A percentile compares a stretch with the other conserved stretches of the same genome.
Evolutionary conservation across 2,888 invertebrate genomes (phyloP).

Genomic region (Phanerotoma sp.): DNA sequence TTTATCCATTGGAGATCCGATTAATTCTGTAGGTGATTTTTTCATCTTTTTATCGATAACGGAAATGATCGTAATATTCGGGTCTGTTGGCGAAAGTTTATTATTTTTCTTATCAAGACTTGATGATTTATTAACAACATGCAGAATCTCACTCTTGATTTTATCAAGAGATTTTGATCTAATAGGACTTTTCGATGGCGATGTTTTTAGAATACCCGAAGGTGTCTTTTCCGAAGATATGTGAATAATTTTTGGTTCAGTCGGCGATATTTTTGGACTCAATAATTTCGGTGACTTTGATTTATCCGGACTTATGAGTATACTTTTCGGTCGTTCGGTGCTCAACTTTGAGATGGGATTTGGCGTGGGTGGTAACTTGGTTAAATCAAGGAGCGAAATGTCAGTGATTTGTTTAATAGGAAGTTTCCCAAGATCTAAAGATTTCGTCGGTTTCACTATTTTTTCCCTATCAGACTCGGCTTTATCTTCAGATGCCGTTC

Average conservation of each 20-base stretch:
- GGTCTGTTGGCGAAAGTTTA: slow-evolving; percentile 44
- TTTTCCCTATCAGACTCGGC: slow-evolving; percentile 51
- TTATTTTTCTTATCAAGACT: slow-evolving; percentile 47
- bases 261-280: slow-evolving; percentile 48
- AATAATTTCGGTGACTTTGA: slow-evolving; percentile 47
- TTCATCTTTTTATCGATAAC: slow-evolving; percentile 43
- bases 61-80: slow-evolving; percentile 46
- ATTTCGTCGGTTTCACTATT: slow-evolving; percentile 26
- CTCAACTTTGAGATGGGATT: slow-evolving; percentile 34
- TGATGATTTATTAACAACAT: slow-evolving; percentile 38
- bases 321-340: slow-evolving; percentile 58
- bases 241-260: slow-evolving; percentile 38
- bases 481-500: slow-evolving; percentile 64
- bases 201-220: slow-evolving; percentile 36
- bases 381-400: slow-evolving; percentile 46
- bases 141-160: slow-evolving; percentile 33
- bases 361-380: slow-evolving; percentile 43
- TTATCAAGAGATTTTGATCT: slow-evolving; percentile 48
- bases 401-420: slow-evolving; percentile 48
- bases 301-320: slow-evolving; percentile 43
- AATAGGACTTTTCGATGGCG: slow-evolving; percentile 34
- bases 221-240: slow-evolving; percentile 44
- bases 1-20: slow-evolving; percentile 48
- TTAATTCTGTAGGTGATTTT: slow-evolving; percentile 46
- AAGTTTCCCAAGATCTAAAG: slow-evolving; percentile 47